Evolutionary conservation across 1,140 invertebrate species (phyloP), one percentile per base, ranked within the genome.

Genomic region (Magallana angulata): DNA sequence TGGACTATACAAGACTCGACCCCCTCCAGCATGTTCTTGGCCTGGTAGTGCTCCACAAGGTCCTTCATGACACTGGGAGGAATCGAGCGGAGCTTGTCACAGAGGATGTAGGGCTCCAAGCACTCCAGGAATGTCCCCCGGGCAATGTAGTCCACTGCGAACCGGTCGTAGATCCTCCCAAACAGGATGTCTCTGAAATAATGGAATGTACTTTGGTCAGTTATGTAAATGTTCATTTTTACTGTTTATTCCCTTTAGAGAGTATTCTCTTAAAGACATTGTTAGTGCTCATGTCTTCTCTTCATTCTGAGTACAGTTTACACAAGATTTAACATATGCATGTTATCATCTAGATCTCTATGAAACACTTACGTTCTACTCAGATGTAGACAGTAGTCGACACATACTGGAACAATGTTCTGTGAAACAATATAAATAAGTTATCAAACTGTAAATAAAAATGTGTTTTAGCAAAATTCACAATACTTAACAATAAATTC

Each of bases 1-100:
- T 97, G 96, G 8, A 98, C 96, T 60, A 98, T 96, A 88, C 98
- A 97, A 7, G 97, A 96, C 93, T 99, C 97, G 14, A 99, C 95
- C 80, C 96, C 96, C 93, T 96, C 95, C 85, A 96, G 93, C 91
- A 95, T 94, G 18, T 91, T 90, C 86, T 92, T 93, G n/a, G 92
- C 92, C 81, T 96, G 94, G 88, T 95, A 96, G 92, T 96, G 95
- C 62, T 94, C 92, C 1, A 96, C 94, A 92, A 96, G 96, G 88
- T 96, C 95, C 90, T 96, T 95, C 89, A 96, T 95, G 16, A 96
- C 93, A 6, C 91, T 90, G 0, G 96, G 96, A 16, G 96, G 95
- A 36, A 96, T 95, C n/a, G 94, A 92, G 0, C 91, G 90, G n/a
- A 96, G 91, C 64, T 94, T 91, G 76, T 95, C 95, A 90, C 94